Evolutionary conservation across 2,797 vertebrate species (phyloP).

Genomic region (Alectoris magna): DNA sequence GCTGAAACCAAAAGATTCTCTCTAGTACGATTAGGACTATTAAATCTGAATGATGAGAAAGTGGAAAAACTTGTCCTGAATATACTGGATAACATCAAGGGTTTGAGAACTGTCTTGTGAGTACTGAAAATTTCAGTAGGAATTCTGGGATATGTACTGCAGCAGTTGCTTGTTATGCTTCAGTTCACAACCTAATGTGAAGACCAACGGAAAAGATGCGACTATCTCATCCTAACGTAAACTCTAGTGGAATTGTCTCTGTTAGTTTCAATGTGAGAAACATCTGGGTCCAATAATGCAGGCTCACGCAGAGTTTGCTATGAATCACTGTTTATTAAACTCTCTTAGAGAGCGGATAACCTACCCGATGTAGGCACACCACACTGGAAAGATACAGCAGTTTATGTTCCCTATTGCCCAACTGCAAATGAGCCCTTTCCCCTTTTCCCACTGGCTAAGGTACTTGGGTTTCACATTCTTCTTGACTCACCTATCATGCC

Average conservation of each 20-base stretch:
- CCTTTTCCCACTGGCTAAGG: too few relatives aligned
- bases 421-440: too few relatives aligned
- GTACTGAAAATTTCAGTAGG: not conserved
- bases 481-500: too few relatives aligned
- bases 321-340: too few relatives aligned
- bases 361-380: too few relatives aligned
- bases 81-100: not conserved
- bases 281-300: too few relatives aligned
- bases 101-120: not conserved
- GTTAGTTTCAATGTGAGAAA: not conserved
- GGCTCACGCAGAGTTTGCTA: too few relatives aligned
- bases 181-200: not conserved
- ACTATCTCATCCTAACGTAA: not conserved
- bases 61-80: constrained; percentile 30
- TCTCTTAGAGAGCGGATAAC: too few relatives aligned
- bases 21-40: not conserved
- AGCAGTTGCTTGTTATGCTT: not conserved
- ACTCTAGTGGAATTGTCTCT: not conserved
- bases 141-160: not conserved
- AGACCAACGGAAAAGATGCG: not conserved
- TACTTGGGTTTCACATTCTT: too few relatives aligned
- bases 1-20: not conserved
- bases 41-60: constrained; percentile 47
- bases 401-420: too few relatives aligned
- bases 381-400: too few relatives aligned